Percentiles rank a stretch among this genome's conserved stretches.
phyloP scores from a whole-genome alignment of 1,140 invertebrate genomes.

The Elysia chlorotica region DNA sequence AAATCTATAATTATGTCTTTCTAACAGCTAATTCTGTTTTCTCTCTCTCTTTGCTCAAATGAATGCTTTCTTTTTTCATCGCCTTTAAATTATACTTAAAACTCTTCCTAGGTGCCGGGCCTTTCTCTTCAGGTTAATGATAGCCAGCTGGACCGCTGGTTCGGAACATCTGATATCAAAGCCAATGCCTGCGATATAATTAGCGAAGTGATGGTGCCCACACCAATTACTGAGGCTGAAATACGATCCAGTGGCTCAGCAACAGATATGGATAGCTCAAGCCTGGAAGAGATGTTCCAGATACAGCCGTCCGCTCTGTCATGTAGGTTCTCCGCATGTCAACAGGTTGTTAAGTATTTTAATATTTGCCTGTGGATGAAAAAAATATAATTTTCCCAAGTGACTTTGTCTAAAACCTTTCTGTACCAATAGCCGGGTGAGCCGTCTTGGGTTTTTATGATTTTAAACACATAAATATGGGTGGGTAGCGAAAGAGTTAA shows the following conservation, averaged over 20 bases:
- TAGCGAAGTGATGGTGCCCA: slow-evolving; percentile 67
- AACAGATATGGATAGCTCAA: slow-evolving; percentile 29
- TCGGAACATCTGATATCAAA: slow-evolving; percentile 74
- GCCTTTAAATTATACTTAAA: background rate
- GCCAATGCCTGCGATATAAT: slow-evolving; percentile 80
- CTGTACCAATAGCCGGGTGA: no score
- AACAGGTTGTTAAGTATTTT: no score
- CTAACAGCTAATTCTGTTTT: no score
- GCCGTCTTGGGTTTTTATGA: no score
- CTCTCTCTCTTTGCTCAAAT: no score
- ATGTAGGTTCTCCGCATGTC: no score
- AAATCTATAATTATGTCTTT: no score
- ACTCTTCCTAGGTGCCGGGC: slow-evolving; percentile 26
- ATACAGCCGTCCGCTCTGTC: slow-evolving; percentile 44
- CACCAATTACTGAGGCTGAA: slow-evolving; percentile 42
- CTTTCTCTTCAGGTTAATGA: slow-evolving; percentile 61
- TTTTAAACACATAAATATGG: no score
- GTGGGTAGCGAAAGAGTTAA: no score
- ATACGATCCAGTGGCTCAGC: background rate
- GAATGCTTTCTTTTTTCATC: background rate
- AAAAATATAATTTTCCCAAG: no score
- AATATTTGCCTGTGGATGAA: no score
- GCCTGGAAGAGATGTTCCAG: slow-evolving; percentile 52
- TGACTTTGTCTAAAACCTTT: no score
- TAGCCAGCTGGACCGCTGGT: slow-evolving; percentile 75